A percentile compares a stretch with the other conserved stretches of the same genome.
phyloP scores from a whole-genome alignment of 2,797 vertebrate genomes.

The Falco columbarius region DNA sequence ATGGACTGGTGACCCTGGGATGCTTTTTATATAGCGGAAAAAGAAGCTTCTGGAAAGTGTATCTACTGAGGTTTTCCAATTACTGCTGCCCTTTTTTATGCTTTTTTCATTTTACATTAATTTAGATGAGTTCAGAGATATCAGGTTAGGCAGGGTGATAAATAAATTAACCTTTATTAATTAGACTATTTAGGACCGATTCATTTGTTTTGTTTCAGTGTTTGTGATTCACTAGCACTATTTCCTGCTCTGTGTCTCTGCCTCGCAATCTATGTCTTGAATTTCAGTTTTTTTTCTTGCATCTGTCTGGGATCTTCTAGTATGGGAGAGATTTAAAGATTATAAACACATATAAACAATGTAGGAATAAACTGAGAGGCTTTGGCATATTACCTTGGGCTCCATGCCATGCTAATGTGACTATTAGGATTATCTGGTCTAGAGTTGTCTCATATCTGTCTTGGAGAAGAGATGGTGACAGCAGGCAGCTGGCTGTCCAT shows the following conservation, averaged over 20 bases:
- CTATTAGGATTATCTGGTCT: neutral
- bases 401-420: neutral
- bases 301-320: constrained; percentile 3
- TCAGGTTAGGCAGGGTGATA: constrained; percentile 18
- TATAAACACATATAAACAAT: constrained; percentile 9
- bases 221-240: constrained; percentile 26
- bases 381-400: neutral
- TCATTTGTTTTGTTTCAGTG: constrained; percentile 36
- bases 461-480: neutral
- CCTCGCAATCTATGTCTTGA: constrained; percentile 21
- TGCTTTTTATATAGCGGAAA: neutral
- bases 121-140: constrained; percentile 27
- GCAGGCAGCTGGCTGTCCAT: neutral
- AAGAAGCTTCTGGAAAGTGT: constrained; percentile 41
- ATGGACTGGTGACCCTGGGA: neutral
- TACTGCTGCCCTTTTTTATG: constrained; percentile 42
- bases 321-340: neutral
- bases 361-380: neutral
- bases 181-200: constrained; percentile 51
- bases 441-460: neutral
- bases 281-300: constrained; percentile 45
- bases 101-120: constrained; percentile 38
- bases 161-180: constrained; percentile 71
- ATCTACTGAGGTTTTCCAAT: neutral
- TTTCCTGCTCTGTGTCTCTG: neutral